These are phyloP conservation scores for Eupithecia inturbata DNA, from an alignment of 2,888 invertebrate genomes.

Conservation along the genomic window DNA sequence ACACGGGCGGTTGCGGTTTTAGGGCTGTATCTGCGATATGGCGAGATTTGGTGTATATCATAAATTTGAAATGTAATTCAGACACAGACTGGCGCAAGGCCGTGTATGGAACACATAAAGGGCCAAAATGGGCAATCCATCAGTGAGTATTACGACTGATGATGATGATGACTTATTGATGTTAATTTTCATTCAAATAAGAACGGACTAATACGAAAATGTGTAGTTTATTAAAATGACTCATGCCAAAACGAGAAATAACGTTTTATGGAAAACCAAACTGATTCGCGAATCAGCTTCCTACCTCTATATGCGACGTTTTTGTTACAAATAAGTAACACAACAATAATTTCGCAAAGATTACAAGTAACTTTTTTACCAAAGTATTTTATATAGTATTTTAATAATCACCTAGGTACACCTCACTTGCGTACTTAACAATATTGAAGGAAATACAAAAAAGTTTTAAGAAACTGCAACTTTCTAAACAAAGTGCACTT, in stretches of 20 bases:
- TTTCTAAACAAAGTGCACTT: slow-evolving; percentile 38
- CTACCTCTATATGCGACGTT: too few relatives aligned
- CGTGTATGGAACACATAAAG: background rate
- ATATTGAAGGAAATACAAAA: background rate
- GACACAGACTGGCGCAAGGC: background rate
- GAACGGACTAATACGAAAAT: background rate
- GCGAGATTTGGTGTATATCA: background rate
- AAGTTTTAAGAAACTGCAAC: background rate
- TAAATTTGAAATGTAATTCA: too few relatives aligned
- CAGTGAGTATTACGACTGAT: background rate
- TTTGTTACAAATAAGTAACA: too few relatives aligned
- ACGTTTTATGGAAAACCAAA: background rate
- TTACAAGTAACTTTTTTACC: too few relatives aligned
- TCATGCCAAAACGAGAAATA: too few relatives aligned
- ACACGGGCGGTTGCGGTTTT: slow-evolving; percentile 61
- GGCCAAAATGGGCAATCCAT: background rate
- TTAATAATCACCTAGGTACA: background rate
- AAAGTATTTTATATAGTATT: background rate
- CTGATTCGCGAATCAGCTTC: too few relatives aligned
- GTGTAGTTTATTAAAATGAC: too few relatives aligned
- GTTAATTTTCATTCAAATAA: background rate
- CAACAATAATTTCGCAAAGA: background rate
- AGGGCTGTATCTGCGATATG: slow-evolving; percentile 52
- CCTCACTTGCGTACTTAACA: background rate
- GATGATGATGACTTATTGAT: background rate